Evolutionary conservation across 1,140 invertebrate species (phyloP), one percentile per base, ranked within the genome.

Genomic region (Microplitis mediator): DNA sequence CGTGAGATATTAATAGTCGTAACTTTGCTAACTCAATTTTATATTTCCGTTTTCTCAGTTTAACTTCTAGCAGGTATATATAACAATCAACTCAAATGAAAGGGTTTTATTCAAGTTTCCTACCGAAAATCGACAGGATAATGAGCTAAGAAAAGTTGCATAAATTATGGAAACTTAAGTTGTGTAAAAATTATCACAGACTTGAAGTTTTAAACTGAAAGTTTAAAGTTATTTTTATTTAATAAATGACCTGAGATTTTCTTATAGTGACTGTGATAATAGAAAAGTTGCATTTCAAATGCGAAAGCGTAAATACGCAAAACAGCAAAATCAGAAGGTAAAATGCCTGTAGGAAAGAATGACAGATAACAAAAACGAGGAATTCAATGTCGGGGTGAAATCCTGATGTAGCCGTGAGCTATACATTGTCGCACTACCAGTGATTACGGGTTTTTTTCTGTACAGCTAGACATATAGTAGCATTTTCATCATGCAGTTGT

Each of bases 1-100:
- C 77, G 80, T 74, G 77, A 80, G 79, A 79, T 82, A 85, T 84
- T 82, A 85, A 85, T 77, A 79, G 81, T 74, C 77, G 71, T 71
- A 71, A 75, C 76, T 79, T 80, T 76, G 76, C 76, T 72, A 73
- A 74, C 69, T 76, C 56, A 68, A 78, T 80, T 80, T 80, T 78
- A 78, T 74, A 74, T 80, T 79, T 81, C 77, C 79, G 71, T 34
- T 67, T 51, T 36, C 6, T 34, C 13, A 64, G 51, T n/a, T 58
- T 72, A 23, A 31, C 32, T 16, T 16, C 39, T 45, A 45, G 39
- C 11, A 11, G 11, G 39, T 45, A 23, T 45, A 45, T 45, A 45
- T 8, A 35, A 66, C 51, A 60, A 11, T 6, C 65, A 73, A 65
- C 32, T 65, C 62, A 63, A 58, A 72, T 71, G 61, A 63, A 64